phyloP scores from a whole-genome alignment of 1,140 invertebrate species.

The Philaenus spumarius region DNA sequence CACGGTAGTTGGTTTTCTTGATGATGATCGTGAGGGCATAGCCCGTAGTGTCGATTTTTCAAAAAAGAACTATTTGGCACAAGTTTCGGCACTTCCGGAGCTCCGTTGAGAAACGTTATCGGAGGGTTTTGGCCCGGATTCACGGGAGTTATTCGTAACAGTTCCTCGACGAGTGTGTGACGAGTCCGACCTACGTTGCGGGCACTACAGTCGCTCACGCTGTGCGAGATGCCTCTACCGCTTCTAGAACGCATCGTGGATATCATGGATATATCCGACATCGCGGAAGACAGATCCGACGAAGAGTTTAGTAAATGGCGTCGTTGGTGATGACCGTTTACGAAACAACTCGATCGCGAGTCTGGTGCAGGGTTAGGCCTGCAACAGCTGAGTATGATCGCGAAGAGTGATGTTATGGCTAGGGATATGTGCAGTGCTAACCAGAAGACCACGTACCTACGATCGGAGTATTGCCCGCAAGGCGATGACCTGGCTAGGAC shows the following conservation, averaged over 20 bases:
- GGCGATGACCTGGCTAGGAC: constrained; percentile 40
- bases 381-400: constrained; percentile 29
- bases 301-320: constrained; percentile 24
- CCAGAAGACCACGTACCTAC: constrained; percentile 43
- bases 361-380: background rate
- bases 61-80: constrained; percentile 9
- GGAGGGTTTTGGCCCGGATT: constrained; percentile 13
- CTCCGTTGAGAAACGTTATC: constrained; percentile 22
- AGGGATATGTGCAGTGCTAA: constrained; percentile 43
- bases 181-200: constrained; percentile 2
- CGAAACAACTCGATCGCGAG: background rate
- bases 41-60: background rate
- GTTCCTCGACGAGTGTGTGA: constrained; percentile 25
- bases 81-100: constrained; percentile 19
- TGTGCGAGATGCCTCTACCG: constrained; percentile 22
- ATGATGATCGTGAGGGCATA: background rate
- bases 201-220: constrained; percentile 24
- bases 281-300: constrained; percentile 26
- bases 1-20: constrained; percentile 5
- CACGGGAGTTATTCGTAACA: constrained; percentile 19
- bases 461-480: constrained; percentile 27
- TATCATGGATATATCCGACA: constrained; percentile 27
- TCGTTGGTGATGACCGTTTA: constrained; percentile 1
- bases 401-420: constrained; percentile 36
- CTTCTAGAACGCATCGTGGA: constrained; percentile 19